A percentile compares a stretch with the other conserved stretches of the same genome.
These are phyloP conservation scores for silkworm (Bombyx mori) DNA, from an alignment of 1,140 invertebrate species.

Conservation along the genomic window ASM3026992v2 NC_085110.1:5050001-5050500, in stretches of 20 bases:
- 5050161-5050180: too few species aligned
- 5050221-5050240: slow-evolving; percentile 24
- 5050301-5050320: too few species aligned
- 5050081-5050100: too few species aligned
- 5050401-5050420: slow-evolving; percentile 41
- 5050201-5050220: too few species aligned
- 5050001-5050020: slow-evolving; percentile 36
- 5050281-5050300: background rate
- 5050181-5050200: too few species aligned
- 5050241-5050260: slow-evolving; percentile 4
- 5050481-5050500: slow-evolving; percentile 56
- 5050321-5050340: slow-evolving; percentile 16
- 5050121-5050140: too few species aligned
- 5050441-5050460: slow-evolving; percentile 41
- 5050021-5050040: slow-evolving; percentile 43
- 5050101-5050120: too few species aligned
- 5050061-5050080: too few species aligned
- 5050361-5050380: slow-evolving; percentile 31
- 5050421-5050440: slow-evolving; percentile 39
- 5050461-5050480: slow-evolving; percentile 63
- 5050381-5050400: slow-evolving; percentile 37
- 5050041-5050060: background rate
- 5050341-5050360: slow-evolving; percentile 34
- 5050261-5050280: background rate
- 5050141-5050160: too few species aligned